These are phyloP conservation scores for Drosophila paramelanica DNA, from an alignment of 2,888 invertebrate species.

Conservation along the genomic window DNA sequence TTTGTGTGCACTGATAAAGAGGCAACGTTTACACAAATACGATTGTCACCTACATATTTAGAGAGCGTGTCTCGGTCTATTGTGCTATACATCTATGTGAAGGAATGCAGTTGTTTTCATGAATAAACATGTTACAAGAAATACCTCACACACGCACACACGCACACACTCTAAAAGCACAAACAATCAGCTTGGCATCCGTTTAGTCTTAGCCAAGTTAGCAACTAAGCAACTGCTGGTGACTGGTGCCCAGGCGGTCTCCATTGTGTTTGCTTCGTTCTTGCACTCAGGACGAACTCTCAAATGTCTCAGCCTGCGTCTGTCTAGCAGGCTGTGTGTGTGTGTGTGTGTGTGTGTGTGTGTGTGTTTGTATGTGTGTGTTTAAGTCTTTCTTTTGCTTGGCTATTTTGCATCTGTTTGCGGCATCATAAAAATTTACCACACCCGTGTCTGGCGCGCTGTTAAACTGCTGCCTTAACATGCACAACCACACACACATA, in stretches of 20 bases:
- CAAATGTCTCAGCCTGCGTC: conserved; percentile 44
- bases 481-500: conserved; percentile 25
- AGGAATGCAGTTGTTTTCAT: conserved; percentile 33
- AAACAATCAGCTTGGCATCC: conserved; percentile 54
- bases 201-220: conserved; percentile 57
- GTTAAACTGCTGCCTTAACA: conserved; percentile 70
- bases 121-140: conserved; percentile 54
- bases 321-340: not conserved
- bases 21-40: conserved; percentile 9
- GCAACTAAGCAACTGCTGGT: conserved; percentile 66
- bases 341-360: conserved; percentile 8
- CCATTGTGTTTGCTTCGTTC: conserved; percentile 62
- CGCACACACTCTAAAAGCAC: conserved; percentile 10
- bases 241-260: conserved; percentile 65
- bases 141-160: conserved; percentile 22
- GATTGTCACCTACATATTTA: conserved; percentile 23
- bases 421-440: conserved; percentile 79
- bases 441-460: conserved; percentile 73
- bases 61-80: not conserved
- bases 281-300: conserved; percentile 35
- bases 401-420: conserved; percentile 79
- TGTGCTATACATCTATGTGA: conserved; percentile 2
- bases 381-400: conserved; percentile 56
- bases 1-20: not conserved
- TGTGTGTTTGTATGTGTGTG: conserved; percentile 20